phyloP scores from a whole-genome alignment of 2,113 vertebrate species.

The Eulemur rufifrons region DNA sequence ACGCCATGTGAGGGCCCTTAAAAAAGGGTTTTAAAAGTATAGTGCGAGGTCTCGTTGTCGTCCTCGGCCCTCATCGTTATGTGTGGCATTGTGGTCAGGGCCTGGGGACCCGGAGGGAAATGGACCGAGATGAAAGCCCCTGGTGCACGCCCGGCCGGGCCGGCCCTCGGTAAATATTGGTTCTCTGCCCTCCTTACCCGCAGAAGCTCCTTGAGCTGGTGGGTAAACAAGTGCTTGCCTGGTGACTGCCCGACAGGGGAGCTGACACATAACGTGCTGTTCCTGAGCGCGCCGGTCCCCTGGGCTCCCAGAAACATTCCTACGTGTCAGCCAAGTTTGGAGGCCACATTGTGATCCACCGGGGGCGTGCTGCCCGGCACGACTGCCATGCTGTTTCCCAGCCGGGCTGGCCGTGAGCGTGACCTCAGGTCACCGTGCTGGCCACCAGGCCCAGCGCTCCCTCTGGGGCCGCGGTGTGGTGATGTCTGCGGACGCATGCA shows the following conservation, averaged over 20 bases:
- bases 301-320: not conserved
- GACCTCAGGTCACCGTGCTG: no score
- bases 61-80: not conserved
- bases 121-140: not conserved
- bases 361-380: fast-evolving
- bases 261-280: no score
- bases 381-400: not conserved
- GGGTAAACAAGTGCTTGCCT: not conserved
- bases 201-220: not conserved
- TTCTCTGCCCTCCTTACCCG: not conserved
- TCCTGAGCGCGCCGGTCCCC: fast-evolving
- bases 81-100: not conserved
- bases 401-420: not conserved
- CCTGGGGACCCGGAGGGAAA: not conserved
- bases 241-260: not conserved
- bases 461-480: fast-evolving
- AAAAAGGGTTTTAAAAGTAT: not conserved
- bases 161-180: not conserved
- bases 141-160: not conserved
- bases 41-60: fast-evolving
- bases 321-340: not conserved
- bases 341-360: fast-evolving
- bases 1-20: not conserved
- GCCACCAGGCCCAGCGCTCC: not conserved
- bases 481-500: not conserved